Conservation (phyloP, 30 jellyfish, hydroid and myxozoan species). For the Hydractinia echinata region DNA sequence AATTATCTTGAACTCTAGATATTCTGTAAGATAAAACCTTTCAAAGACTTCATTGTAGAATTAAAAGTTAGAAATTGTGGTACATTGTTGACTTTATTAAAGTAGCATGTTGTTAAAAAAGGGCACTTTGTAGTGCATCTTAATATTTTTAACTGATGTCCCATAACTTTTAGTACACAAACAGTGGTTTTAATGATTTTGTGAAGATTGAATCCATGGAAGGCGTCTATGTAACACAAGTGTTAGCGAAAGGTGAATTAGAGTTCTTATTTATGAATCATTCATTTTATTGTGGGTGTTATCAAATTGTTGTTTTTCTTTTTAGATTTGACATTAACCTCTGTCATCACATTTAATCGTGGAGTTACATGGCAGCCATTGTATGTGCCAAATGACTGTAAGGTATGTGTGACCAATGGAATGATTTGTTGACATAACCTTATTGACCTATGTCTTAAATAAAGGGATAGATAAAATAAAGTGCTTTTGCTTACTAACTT, state of each 20-base stretch:
- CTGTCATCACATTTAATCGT: conserved; percentile 78
- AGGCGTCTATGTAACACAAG: conserved; percentile 81
- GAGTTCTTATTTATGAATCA: not conserved
- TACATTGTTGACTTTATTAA: not conserved
- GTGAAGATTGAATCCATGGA: conserved; percentile 72
- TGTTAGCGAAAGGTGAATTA: conserved; percentile 36
- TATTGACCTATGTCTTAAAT: not conserved
- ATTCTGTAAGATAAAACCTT: too few species aligned
- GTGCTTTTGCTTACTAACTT: too few species aligned
- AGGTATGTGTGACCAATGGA: not conserved
- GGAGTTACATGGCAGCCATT: conserved; percentile 76
- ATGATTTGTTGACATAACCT: not conserved
- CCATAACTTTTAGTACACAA: conserved; percentile 55
- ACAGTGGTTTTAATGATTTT: conserved; percentile 62
- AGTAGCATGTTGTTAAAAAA: not conserved
- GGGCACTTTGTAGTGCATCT: too few species aligned
- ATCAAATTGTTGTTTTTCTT: not conserved
- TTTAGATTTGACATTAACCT: conserved; percentile 52
- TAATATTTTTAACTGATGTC: too few species aligned
- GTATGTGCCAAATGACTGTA: conserved; percentile 27
- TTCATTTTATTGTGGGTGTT: not conserved
- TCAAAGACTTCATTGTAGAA: too few species aligned
- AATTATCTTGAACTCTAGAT: too few species aligned
- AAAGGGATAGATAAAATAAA: too few species aligned
- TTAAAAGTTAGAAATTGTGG: too few species aligned